These are phyloP conservation scores for Laterallus jamaicensis DNA, from an alignment of 2,113 vertebrate species.

Conservation along the genomic window DNA sequence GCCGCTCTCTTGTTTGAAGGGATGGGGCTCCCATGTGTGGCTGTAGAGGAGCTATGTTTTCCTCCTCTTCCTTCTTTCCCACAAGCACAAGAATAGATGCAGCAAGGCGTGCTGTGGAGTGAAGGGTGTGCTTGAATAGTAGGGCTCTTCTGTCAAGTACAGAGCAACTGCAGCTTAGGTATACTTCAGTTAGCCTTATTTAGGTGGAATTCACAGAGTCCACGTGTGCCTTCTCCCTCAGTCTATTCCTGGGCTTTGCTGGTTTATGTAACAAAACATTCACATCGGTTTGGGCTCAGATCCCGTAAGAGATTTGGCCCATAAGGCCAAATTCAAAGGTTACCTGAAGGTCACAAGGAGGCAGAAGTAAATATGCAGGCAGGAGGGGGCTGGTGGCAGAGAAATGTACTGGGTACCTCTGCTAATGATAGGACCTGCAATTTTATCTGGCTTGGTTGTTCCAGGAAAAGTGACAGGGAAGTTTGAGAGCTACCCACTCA, in stretches of 20 bases:
- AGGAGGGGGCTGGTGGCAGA: neutral
- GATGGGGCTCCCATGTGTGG: neutral
- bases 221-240: neutral
- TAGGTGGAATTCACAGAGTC: neutral
- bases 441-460: slow-evolving; percentile 6
- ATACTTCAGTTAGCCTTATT: neutral
- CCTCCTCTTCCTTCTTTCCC: neutral
- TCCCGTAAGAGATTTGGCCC: neutral
- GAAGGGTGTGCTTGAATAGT: neutral
- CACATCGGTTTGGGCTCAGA: neutral
- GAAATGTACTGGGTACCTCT: neutral
- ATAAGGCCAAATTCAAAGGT: neutral
- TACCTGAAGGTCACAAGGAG: neutral
- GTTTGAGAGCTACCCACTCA: neutral
- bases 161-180: neutral
- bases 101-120: neutral
- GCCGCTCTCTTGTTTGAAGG: neutral
- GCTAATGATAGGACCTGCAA: neutral
- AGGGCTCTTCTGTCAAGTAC: neutral
- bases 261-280: neutral
- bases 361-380: neutral
- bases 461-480: neutral
- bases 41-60: neutral
- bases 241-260: neutral
- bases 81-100: neutral